Base-by-base conservation (phyloP, 2,888 invertebrate species). In the Synanthedon tipuliformis region DNA sequence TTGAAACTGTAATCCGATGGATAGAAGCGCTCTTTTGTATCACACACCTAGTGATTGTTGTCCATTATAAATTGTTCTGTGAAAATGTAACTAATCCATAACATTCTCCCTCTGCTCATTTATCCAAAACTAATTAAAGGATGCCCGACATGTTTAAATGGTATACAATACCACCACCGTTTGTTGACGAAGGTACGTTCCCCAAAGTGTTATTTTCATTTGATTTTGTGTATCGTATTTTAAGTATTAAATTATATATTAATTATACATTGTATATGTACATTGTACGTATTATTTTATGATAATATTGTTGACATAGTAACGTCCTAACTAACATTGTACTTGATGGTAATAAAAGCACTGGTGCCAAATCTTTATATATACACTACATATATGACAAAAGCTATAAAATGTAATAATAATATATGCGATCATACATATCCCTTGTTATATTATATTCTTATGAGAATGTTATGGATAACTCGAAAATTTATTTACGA, bases 101-200 rank as follows among this genome's bases (percentile, higher is more conserved):
- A 87, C 85, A 86, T 87, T 87, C 86, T 87, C 87, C 85, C 81
- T 81, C 81, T 82, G 83, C 79, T 78, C 79, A 78, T 82, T 81
- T 79, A 83, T 76, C 83, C 85, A 83, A 86, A 85, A 86, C 84
- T 84, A 76, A 80, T 83, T 86, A 86, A 34, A 86, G 87, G 87
- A 86, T 83, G 84, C 78, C 77, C 84, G 75, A 83, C 81, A 81
- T 81, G 79, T 82, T 82, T 82, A 81, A 80, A 82, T 78, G 86
- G 86, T 85, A 78, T 71, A 71, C 76, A 75, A 73, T 81, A 78
- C 85, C 81, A 79, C 80, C 84, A 81, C 81, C 85, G 84, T 85
- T 81, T 80, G 81, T 82, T 80, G 65, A 66, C 72, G 73, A 81
- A 87, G 87, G 87, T 87, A 87, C 85, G 87, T 86, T 76, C 69